Evolutionary conservation across 2,797 vertebrate genomes (phyloP), one percentile per base, ranked within the genome.

Genomic region (Chaetophractus vellerosus): DNA sequence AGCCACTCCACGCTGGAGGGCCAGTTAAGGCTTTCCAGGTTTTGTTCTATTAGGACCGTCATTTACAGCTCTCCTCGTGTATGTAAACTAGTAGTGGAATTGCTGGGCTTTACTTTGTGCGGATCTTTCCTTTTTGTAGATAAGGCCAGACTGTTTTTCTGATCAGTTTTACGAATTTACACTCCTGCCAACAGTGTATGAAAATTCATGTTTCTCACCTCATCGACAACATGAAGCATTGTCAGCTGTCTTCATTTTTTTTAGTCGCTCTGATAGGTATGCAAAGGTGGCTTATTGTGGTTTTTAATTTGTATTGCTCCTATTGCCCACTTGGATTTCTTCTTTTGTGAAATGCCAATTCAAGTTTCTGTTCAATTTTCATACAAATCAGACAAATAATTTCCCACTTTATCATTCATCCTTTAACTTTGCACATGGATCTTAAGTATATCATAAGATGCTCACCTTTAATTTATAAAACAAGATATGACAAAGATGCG

Each of bases 261-360:
- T 63, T 82, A 84, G 87, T 50, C 74, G 61, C 24, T 45, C 48
- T 6, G 36, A 59, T 26, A 59, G 18, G n/a, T 12, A 64, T 52
- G 66, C 10, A 28, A 9, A 66, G 21, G 19, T 79, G 41, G 24
- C 64, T 71, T 64, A 6, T 19, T 45, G 38, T 68, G 57, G 91
- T 76, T 93, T 78, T 78, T 24, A 88, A 79, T 88, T 83, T 87
- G 36, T n/a, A 55, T 71, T 52, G 89, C 19, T 28, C 9, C 71
- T 71, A 16, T 59, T 88, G n/a, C 23, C 48, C 23, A 26, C 41
- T 90, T 83, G 48, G 55, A 61, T 82, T 72, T 91, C 41, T 87
- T 80, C 64, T 92, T 84, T 94, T 41, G 28, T 63, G 68, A 88
- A 69, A 31, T n/a, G 9, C 14, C 48, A 83, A 76, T 59, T 87